A percentile compares a stretch with the other conserved stretches of the same genome.
Conservation (phyloP, 1,140 invertebrate genomes). For the Saccostrea glomerata region DNA sequence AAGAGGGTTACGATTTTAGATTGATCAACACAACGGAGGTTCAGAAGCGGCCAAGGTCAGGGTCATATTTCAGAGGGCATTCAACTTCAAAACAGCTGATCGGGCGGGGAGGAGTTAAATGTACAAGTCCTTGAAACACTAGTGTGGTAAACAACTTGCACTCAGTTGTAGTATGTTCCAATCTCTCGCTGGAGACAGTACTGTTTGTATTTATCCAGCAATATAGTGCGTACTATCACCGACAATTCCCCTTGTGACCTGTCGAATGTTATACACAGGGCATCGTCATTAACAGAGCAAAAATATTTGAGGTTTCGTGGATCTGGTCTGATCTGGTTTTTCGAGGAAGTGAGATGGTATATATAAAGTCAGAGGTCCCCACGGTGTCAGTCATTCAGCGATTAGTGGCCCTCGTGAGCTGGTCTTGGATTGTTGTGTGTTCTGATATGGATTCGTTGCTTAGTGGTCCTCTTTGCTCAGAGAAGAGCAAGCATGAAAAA, state of each 20-base stretch:
- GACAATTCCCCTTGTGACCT: neutral
- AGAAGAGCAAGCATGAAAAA: slow-evolving; percentile 14
- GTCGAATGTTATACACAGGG: neutral
- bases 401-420: neutral
- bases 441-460: neutral
- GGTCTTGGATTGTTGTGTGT: neutral
- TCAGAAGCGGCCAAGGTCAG: neutral
- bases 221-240: neutral
- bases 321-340: neutral
- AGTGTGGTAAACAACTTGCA: neutral
- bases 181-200: neutral
- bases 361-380: neutral
- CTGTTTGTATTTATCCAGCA: neutral
- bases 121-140: neutral
- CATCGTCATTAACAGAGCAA: neutral
- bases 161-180: neutral
- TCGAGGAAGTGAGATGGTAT: neutral
- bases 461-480: neutral
- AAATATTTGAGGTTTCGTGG: neutral
- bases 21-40: neutral
- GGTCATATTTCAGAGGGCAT: neutral
- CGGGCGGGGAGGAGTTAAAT: neutral
- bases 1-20: neutral
- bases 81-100: slow-evolving; percentile 28
- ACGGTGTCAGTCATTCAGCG: neutral